Base-by-base conservation (phyloP, 2,797 vertebrate species). In the Rhyacichthys aspro region DNA sequence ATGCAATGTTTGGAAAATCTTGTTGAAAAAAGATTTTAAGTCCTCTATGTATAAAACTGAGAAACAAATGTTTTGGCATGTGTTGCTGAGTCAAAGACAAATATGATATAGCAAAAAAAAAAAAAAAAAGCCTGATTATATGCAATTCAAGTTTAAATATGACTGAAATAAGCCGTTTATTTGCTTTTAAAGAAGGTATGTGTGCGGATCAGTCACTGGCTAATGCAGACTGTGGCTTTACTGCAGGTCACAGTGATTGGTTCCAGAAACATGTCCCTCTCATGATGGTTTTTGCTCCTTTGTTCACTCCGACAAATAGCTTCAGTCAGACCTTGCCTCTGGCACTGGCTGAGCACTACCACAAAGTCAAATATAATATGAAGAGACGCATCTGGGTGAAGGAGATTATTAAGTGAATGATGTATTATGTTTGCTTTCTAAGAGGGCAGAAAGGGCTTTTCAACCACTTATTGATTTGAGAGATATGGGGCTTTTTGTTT, bases 281-380 rank as follows among this genome's bases (percentile, higher is more conserved):
- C 46, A 1, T 8, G 36, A 52, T 6, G 16, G 37, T 52, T 70
- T 77, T 50, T 60, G 59, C 59, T 57, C 59, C 62, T 81, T 56
- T 60, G 61, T 65, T 81, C 56, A 0, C 57, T 55, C 18, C 67
- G 69, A 82, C 54, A 72, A 80, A 82, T 72, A 43, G 72, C 73
- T 59, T 0, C 36, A 81, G 73, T 67, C 55, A 76, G 67, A 76
- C 69, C 59, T 75, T 59, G 72, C 76, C 76, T 39, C 52, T 54
- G 70, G 76, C 72, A 45, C 38, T 36, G 55, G 66, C 56, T 66
- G 72, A 59, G 72, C 63, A 23, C 43, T 52, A 66, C 66, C 63
- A 53, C 74, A 78, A 69, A 82, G 81, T 84, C 70, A 77, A 64
- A 81, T 56, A 60, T 68, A 68, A 59, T n/a, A 46, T 18, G 34